These are phyloP conservation scores for Catostomus latipinnis DNA, from an alignment of 2,797 vertebrate species.

Conservation along the genomic window DNA sequence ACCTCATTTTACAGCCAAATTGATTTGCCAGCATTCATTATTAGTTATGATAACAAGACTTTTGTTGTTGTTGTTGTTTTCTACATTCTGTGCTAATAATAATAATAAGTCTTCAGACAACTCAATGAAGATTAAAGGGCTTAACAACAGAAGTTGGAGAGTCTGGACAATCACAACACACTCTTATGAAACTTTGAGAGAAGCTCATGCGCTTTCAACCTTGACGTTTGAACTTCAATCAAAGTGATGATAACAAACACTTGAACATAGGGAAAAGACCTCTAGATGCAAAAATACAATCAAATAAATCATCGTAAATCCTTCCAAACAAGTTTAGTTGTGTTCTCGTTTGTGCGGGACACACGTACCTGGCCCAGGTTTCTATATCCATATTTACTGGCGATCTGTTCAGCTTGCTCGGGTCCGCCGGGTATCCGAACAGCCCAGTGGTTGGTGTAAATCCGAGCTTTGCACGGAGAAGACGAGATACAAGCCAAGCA, in stretches of 20 bases:
- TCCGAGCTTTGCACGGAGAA: conserved; percentile 87
- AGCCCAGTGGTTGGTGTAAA: conserved; percentile 99
- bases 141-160: background rate
- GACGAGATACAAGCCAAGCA: conserved; percentile 82
- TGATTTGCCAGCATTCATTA: background rate
- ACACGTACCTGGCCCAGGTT: conserved; percentile 96
- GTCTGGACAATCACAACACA: background rate
- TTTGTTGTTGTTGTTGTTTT: conserved; percentile 17
- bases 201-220: conserved; percentile 36
- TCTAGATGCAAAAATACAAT: background rate
- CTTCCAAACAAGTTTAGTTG: no score
- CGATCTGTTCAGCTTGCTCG: conserved; percentile 89
- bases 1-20: background rate
- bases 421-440: conserved; percentile 91
- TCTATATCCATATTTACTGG: conserved; percentile 94
- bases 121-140: background rate
- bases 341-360: conserved; percentile 1
- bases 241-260: conserved; percentile 11
- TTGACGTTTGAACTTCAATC: conserved; percentile 56
- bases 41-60: background rate
- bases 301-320: background rate
- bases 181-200: conserved; percentile 39
- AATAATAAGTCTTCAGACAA: background rate
- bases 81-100: background rate
- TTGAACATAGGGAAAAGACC: conserved; percentile 5